phyloP scores from a whole-genome alignment of 2,797 vertebrate species.

The Rhincodon typus region DNA sequence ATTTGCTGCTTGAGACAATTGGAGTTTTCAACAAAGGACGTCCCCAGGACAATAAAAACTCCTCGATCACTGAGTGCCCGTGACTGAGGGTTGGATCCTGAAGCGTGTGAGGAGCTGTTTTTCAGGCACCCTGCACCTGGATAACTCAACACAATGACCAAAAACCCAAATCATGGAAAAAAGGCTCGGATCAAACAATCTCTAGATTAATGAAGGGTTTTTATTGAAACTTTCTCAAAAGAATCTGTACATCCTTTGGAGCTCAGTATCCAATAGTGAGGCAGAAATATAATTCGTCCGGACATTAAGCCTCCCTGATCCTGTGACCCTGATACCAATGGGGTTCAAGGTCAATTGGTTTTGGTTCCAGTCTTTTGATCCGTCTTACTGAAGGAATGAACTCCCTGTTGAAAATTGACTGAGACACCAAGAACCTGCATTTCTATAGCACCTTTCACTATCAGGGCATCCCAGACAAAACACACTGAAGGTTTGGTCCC shows the following conservation, averaged over 20 bases:
- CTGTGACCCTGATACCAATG: background rate
- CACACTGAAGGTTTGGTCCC: too few species aligned
- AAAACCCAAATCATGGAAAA: background rate
- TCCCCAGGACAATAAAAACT: conserved; percentile 84
- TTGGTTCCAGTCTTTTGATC: background rate
- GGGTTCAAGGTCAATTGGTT: background rate
- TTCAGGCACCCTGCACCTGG: background rate
- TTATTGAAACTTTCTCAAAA: background rate
- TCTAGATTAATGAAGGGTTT: background rate
- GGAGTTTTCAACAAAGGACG: conserved; percentile 88
- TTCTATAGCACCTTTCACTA: too few species aligned
- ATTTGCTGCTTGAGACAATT: background rate
- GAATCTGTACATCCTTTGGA: background rate
- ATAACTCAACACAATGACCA: background rate
- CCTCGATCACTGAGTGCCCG: conserved; percentile 59
- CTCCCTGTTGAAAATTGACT: background rate
- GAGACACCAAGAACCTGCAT: too few species aligned
- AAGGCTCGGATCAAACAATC: background rate
- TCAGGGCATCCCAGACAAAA: too few species aligned
- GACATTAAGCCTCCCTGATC: background rate
- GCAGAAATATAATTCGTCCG: background rate
- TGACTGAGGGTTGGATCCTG: background rate
- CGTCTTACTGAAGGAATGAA: too few species aligned
- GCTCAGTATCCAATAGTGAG: background rate
- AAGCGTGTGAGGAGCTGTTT: background rate